phyloP scores from a whole-genome alignment of 2,888 invertebrate genomes.

The Sclerodermus sp. region DNA sequence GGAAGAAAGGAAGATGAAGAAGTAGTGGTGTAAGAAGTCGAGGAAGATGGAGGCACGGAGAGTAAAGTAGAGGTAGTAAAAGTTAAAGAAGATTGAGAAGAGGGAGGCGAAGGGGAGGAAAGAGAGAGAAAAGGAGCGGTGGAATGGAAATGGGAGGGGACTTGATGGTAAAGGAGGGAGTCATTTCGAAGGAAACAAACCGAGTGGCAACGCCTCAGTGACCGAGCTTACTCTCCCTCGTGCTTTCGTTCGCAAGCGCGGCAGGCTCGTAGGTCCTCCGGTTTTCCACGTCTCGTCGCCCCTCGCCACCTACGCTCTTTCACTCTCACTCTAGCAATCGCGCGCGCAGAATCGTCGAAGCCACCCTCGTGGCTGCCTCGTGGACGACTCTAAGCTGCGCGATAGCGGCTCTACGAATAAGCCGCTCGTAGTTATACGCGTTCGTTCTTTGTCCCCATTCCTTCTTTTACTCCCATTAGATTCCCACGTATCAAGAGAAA shows the following conservation, averaged over 20 bases:
- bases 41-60: slow-evolving; percentile 6
- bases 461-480: background rate
- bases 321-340: slow-evolving; percentile 1
- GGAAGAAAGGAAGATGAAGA: no score
- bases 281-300: slow-evolving; percentile 1
- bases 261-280: background rate
- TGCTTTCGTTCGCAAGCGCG: slow-evolving; percentile 46
- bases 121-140: slow-evolving; percentile 28
- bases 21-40: no score
- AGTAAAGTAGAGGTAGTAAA: background rate
- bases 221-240: slow-evolving; percentile 49
- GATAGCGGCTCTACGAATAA: slow-evolving; percentile 32
- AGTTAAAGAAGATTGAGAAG: background rate
- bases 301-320: slow-evolving; percentile 6
- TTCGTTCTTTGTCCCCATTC: slow-evolving; percentile 14
- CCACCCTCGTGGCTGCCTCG: slow-evolving; percentile 46
- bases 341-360: slow-evolving; percentile 1
- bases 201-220: slow-evolving; percentile 52
- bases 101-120: slow-evolving; percentile 18
- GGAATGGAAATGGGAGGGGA: slow-evolving; percentile 42
- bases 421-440: slow-evolving; percentile 29
- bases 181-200: slow-evolving; percentile 43
- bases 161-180: slow-evolving; percentile 31
- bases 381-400: slow-evolving; percentile 33
- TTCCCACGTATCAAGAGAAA: background rate